A percentile compares a stretch with the other conserved stretches of the same genome.
Conservation (phyloP, 2,888 invertebrate genomes). For the Drosophila falleni region DNA sequence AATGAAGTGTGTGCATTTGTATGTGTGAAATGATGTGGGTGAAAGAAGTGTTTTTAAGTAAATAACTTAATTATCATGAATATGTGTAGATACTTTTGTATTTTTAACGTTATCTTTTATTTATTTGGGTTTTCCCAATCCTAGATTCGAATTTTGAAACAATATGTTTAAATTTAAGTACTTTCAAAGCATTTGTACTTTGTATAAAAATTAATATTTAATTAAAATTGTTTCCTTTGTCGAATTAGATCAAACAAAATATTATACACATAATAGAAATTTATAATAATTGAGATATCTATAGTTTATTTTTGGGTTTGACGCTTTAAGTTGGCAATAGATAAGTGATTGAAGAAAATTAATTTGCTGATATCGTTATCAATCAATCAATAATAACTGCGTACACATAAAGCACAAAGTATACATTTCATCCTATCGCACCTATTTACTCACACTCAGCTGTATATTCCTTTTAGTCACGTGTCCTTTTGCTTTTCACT, state of each 20-base stretch:
- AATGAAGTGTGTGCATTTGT: constrained; percentile 21
- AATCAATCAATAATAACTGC: neutral
- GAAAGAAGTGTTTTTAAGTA: constrained; percentile 20
- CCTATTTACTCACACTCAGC: neutral
- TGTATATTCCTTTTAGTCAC: constrained; percentile 8
- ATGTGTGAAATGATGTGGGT: constrained; percentile 59
- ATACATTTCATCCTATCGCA: neutral
- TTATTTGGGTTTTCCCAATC: neutral
- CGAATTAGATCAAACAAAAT: no score
- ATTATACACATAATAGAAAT: no score
- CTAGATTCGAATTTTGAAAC: no score
- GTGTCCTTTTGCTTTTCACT: constrained; percentile 19
- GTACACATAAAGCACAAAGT: neutral
- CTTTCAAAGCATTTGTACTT: no score
- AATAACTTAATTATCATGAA: constrained; percentile 14
- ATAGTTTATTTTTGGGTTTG: neutral
- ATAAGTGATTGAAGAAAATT: neutral
- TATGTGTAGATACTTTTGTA: constrained; percentile 3
- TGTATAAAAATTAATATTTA: no score
- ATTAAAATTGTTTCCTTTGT: no score
- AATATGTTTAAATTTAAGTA: no score
- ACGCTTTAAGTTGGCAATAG: neutral
- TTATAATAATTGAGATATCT: no score
- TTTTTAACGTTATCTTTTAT: neutral
- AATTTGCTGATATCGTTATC: constrained; percentile 5